Percentiles rank a stretch among this genome's conserved stretches.
Evolutionary conservation across 2,113 vertebrate genomes (phyloP).

Genomic region (Ariopsis seemanni): DNA sequence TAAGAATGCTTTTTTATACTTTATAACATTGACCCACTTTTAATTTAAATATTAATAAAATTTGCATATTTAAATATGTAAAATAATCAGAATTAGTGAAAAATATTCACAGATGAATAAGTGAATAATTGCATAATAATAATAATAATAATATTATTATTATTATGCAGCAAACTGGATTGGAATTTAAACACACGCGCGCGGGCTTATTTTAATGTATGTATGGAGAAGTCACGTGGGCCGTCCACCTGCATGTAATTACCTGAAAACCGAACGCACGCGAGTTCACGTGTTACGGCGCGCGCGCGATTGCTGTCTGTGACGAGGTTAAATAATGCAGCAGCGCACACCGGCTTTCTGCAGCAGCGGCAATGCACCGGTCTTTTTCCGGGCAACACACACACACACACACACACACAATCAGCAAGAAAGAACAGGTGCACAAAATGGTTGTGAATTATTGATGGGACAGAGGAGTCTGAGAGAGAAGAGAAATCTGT

Average conservation of each 20-base stretch:
- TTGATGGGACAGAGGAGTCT: conserved; percentile 55
- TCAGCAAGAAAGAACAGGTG: conserved; percentile 63
- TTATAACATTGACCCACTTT: not conserved
- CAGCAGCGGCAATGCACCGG: not conserved
- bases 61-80: not conserved
- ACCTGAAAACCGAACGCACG: not conserved
- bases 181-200: not conserved
- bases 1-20: not conserved
- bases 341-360: not conserved
- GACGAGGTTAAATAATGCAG: not conserved
- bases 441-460: conserved; percentile 65
- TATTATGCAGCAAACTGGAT: not conserved
- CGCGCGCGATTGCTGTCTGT: not conserved
- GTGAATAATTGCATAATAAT: not conserved
- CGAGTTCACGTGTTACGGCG: not conserved
- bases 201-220: not conserved
- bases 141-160: too few species aligned
- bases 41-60: not conserved
- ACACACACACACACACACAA: conserved; percentile 5
- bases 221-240: not conserved
- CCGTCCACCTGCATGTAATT: not conserved
- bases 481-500: not conserved
- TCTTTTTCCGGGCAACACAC: conserved; percentile 8
- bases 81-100: not conserved
- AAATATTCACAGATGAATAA: not conserved